Evolutionary conservation across 2,888 invertebrate genomes (phyloP).

Genomic region (Thymelicus lineola): DNA sequence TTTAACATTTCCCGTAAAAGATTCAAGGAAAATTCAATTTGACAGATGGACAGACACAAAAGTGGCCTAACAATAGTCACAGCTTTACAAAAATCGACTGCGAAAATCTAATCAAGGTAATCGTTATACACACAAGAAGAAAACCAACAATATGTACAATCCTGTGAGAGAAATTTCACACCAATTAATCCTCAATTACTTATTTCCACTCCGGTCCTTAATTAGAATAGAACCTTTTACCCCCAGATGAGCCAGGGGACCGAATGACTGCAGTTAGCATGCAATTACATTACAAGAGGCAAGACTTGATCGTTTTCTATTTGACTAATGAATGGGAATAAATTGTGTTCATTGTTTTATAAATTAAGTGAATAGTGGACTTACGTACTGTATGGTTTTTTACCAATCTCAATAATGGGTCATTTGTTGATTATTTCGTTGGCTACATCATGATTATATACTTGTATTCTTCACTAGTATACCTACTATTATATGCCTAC

Average conservation of each 20-base stretch:
- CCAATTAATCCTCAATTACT: conserved; percentile 13
- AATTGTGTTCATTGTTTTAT: conserved; percentile 48
- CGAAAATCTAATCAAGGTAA: too few relatives aligned
- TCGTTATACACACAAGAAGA: not conserved
- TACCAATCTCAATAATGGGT: too few relatives aligned
- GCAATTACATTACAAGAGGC: conserved; percentile 44
- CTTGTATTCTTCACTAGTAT: too few relatives aligned
- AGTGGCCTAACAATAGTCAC: too few relatives aligned
- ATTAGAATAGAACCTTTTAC: conserved; percentile 24
- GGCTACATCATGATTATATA: too few relatives aligned
- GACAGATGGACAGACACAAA: too few relatives aligned
- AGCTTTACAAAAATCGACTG: too few relatives aligned
- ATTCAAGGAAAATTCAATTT: too few relatives aligned
- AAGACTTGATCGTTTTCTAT: conserved; percentile 44
- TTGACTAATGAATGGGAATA: conserved; percentile 49
- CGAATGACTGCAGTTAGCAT: conserved; percentile 17
- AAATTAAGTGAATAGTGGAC: not conserved
- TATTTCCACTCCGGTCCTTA: not conserved
- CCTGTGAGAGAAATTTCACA: conserved; percentile 3
- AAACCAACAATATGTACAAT: not conserved
- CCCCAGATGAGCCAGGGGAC: conserved; percentile 12
- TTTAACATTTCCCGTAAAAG: too few relatives aligned
- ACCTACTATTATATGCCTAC: too few relatives aligned
- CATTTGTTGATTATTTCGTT: too few relatives aligned
- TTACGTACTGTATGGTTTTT: conserved; percentile 6